Evolutionary conservation across 2,888 invertebrate genomes (phyloP).

Genomic region (Crepidodera aurea): DNA sequence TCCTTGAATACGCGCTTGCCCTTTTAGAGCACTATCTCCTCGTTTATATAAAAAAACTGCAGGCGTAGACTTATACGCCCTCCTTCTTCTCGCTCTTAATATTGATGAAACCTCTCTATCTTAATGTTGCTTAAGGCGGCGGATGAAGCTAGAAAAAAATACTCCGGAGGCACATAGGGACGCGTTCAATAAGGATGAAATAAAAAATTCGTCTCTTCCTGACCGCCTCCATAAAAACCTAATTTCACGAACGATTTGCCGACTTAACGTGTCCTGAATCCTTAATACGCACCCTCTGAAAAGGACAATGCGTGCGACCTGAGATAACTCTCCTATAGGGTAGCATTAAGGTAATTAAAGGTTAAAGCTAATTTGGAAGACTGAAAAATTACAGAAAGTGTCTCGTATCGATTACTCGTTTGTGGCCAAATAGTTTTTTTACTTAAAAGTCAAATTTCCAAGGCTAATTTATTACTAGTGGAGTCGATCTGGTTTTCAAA

Average conservation of each 20-base stretch:
- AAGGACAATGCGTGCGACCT: conserved; percentile 14
- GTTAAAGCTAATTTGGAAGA: too few relatives aligned
- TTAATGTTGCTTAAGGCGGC: not conserved
- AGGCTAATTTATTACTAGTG: too few relatives aligned
- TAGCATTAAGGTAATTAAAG: conserved; percentile 12
- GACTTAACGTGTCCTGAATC: conserved; percentile 24
- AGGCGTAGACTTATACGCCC: not conserved
- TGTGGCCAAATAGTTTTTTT: too few relatives aligned
- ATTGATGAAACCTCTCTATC: conserved; percentile 15
- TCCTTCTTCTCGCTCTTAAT: not conserved
- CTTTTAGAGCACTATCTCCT: too few relatives aligned
- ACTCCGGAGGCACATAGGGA: not conserved
- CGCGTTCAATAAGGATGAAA: conserved; percentile 1
- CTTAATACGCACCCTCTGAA: conserved; percentile 11
- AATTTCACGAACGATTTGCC: conserved; percentile 23
- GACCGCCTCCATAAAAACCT: conserved; percentile 19
- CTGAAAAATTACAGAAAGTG: too few relatives aligned
- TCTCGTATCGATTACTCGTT: too few relatives aligned
- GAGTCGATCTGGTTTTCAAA: too few relatives aligned
- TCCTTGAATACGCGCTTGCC: too few relatives aligned
- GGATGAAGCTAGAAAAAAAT: not conserved
- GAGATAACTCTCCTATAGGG: too few relatives aligned
- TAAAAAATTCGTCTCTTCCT: conserved; percentile 15
- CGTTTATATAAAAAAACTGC: conserved; percentile 2
- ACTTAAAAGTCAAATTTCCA: too few relatives aligned